phyloP scores from a whole-genome alignment of 1,140 invertebrate genomes.

The Carcinoscorpius rotundicauda region DNA sequence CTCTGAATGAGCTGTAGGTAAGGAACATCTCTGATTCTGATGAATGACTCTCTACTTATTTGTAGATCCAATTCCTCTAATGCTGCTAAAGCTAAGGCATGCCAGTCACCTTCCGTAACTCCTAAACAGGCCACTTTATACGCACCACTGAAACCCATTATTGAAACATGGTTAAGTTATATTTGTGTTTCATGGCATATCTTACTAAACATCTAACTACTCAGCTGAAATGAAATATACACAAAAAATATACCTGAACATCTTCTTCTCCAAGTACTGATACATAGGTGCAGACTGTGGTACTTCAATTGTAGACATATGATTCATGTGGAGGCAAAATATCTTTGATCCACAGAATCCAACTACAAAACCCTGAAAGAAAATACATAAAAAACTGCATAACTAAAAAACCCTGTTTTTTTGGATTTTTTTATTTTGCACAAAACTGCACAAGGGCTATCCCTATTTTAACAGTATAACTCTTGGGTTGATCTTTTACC shows the following conservation, averaged over 20 bases:
- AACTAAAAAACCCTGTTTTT: no score
- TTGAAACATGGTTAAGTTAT: neutral
- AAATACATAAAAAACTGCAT: neutral
- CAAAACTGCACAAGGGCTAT: no score
- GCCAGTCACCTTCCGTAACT: conserved; percentile 89
- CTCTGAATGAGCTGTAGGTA: conserved; percentile 63
- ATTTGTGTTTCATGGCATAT: conserved; percentile 1
- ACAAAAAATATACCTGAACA: conserved; percentile 52
- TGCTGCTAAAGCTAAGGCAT: conserved; percentile 67
- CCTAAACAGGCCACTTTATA: conserved; percentile 88
- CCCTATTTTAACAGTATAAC: no score
- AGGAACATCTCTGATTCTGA: conserved; percentile 58
- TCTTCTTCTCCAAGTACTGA: conserved; percentile 83
- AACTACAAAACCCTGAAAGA: conserved; percentile 73
- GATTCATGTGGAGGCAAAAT: conserved; percentile 81
- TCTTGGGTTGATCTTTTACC: no score
- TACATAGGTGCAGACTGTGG: conserved; percentile 89
- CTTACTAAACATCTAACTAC: conserved; percentile 1
- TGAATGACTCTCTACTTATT: conserved; percentile 76
- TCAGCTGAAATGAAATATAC: neutral
- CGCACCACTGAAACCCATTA: conserved; percentile 52
- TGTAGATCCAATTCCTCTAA: conserved; percentile 73
- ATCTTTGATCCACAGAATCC: conserved; percentile 87
- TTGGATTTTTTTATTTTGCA: no score
- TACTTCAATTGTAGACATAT: conserved; percentile 79